phyloP scores from a whole-genome alignment of 2,888 invertebrate species.

The Acronicta alni region DNA sequence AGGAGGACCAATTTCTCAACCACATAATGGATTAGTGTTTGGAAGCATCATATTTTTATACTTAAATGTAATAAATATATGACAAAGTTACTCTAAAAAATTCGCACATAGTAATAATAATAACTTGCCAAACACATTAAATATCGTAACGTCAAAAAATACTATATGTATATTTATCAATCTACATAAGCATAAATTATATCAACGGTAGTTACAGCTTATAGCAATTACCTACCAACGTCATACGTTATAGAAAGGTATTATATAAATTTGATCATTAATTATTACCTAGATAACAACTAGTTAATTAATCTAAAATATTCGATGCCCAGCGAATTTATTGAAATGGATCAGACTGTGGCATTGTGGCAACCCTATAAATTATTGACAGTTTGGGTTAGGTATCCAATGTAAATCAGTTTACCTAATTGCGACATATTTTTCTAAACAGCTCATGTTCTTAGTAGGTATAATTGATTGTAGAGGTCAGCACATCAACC shows the following conservation, averaged over 20 bases:
- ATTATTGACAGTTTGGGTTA: background rate
- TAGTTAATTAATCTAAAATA: conserved; percentile 16
- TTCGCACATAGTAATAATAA: too few species aligned
- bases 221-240: conserved; percentile 4
- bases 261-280: conserved; percentile 20
- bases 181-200: background rate
- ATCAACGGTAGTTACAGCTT: conserved; percentile 4
- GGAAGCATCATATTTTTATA: too few species aligned
- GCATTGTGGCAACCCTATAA: background rate
- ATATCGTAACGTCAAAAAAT: too few species aligned
- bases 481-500: too few species aligned
- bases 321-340: conserved; percentile 1
- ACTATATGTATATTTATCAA: too few species aligned
- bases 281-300: conserved; percentile 22
- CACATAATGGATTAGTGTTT: too few species aligned
- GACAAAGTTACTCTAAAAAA: too few species aligned
- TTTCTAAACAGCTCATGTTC: too few species aligned
- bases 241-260: conserved; percentile 11
- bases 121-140: too few species aligned
- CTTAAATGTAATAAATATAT: too few species aligned
- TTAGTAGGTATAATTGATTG: too few species aligned
- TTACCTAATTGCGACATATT: too few species aligned
- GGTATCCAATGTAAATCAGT: background rate
- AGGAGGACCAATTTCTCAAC: background rate
- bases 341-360: background rate